These are phyloP conservation scores for Archilochus colubris DNA, from an alignment of 2,113 vertebrate species.

Conservation along the genomic window DNA sequence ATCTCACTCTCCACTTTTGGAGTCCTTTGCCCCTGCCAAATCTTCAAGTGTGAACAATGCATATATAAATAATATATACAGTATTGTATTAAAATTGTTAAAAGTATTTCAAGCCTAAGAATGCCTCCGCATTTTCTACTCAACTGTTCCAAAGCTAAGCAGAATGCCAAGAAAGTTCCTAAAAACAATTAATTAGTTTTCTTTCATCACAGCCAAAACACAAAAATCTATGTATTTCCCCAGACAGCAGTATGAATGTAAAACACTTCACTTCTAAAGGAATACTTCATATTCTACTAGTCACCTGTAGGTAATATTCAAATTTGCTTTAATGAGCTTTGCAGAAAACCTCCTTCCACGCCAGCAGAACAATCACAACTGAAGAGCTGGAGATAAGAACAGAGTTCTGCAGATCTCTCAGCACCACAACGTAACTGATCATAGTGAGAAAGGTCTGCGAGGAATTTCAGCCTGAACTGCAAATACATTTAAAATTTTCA, in stretches of 20 bases:
- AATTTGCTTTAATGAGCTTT: not conserved
- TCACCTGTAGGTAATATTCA: slow-evolving; percentile 7
- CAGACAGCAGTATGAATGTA: not conserved
- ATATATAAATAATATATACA: not conserved
- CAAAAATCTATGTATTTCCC: not conserved
- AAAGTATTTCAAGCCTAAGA: not conserved
- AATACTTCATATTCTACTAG: not conserved
- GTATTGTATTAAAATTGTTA: not conserved
- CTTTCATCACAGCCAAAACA: slow-evolving; percentile 6
- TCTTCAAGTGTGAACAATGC: not conserved
- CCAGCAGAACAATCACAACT: not conserved
- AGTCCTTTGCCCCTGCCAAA: not conserved
- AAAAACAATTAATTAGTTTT: not conserved
- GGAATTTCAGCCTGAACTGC: not conserved
- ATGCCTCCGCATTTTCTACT: not conserved
- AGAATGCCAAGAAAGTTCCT: not conserved
- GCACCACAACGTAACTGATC: not conserved
- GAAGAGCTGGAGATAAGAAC: not conserved
- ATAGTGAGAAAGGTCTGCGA: not conserved
- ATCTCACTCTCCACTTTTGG: not conserved
- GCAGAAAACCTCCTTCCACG: not conserved
- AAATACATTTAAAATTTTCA: slow-evolving; percentile 6
- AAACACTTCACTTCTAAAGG: not conserved
- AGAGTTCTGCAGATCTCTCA: not conserved
- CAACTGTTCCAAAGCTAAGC: not conserved